These are phyloP conservation scores for Monarcha castaneiventris DNA, from an alignment of 2,113 vertebrate genomes.

Conservation along the genomic window DNA sequence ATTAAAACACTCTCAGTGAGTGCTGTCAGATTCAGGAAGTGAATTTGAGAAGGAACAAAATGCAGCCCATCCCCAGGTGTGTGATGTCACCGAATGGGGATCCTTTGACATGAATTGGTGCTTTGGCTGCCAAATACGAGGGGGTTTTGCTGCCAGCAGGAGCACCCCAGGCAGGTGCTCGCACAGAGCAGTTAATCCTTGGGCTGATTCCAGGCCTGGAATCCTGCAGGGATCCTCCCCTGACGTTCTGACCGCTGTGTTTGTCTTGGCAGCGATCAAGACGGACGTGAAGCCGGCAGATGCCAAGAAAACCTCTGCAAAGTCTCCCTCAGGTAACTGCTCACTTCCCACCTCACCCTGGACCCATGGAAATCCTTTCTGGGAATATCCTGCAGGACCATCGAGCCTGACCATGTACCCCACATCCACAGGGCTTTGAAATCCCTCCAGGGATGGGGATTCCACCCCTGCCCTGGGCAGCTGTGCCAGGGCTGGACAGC, in stretches of 20 bases:
- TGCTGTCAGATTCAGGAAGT: neutral
- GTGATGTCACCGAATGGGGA: rapidly evolving
- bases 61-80: neutral
- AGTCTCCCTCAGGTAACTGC: slow-evolving; percentile 81
- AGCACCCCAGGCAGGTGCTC: neutral
- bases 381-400: neutral
- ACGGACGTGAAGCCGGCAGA: slow-evolving; percentile 82
- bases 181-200: rapidly evolving
- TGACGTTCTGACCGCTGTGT: rapidly evolving
- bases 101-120: rapidly evolving
- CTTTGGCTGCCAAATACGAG: rapidly evolving
- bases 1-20: neutral
- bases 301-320: slow-evolving; percentile 79
- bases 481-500: neutral
- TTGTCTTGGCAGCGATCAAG: slow-evolving; percentile 77
- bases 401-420: neutral
- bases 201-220: neutral
- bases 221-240: neutral
- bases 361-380: rapidly evolving
- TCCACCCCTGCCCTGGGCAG: neutral
- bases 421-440: rapidly evolving
- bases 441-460: rapidly evolving
- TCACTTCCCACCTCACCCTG: rapidly evolving
- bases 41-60: neutral
- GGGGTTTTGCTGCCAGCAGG: neutral